Conservation (phyloP, 2,888 invertebrate species). For the Unio pictorum region DNA sequence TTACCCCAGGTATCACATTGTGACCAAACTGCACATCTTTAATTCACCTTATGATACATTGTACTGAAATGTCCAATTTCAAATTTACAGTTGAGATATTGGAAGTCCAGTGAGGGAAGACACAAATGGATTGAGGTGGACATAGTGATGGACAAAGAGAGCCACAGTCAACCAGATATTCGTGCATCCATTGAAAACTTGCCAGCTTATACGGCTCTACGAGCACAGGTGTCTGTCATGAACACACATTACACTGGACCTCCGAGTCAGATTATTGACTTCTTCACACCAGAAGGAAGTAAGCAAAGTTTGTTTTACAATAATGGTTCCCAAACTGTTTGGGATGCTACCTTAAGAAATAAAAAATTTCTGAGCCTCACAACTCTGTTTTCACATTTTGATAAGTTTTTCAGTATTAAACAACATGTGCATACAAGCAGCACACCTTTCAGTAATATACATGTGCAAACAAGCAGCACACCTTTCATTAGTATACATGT, state of each 20-base stretch:
- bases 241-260: conserved; percentile 94
- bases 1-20: too few relatives aligned
- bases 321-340: too few relatives aligned
- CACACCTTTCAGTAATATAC: too few relatives aligned
- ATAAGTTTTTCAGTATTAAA: too few relatives aligned
- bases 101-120: conserved; percentile 83
- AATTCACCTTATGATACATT: too few relatives aligned
- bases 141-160: conserved; percentile 33
- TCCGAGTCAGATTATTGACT: conserved; percentile 83
- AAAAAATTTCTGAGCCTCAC: too few relatives aligned
- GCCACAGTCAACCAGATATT: conserved; percentile 47
- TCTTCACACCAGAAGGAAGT: conserved; percentile 69
- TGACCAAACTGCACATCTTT: too few relatives aligned
- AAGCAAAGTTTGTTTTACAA: conserved; percentile 3
- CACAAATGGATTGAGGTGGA: conserved; percentile 59
- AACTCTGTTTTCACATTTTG: too few relatives aligned
- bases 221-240: conserved; percentile 89
- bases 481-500: too few relatives aligned
- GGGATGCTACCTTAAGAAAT: too few relatives aligned
- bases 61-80: not conserved
- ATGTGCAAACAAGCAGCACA: too few relatives aligned
- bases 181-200: conserved; percentile 57
- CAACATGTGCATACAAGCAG: too few relatives aligned
- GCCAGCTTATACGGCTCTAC: conserved; percentile 78
- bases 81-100: conserved; percentile 84